Evolutionary conservation across 2,797 vertebrate genomes (phyloP).

Genomic region (Danio aesculapii): DNA sequence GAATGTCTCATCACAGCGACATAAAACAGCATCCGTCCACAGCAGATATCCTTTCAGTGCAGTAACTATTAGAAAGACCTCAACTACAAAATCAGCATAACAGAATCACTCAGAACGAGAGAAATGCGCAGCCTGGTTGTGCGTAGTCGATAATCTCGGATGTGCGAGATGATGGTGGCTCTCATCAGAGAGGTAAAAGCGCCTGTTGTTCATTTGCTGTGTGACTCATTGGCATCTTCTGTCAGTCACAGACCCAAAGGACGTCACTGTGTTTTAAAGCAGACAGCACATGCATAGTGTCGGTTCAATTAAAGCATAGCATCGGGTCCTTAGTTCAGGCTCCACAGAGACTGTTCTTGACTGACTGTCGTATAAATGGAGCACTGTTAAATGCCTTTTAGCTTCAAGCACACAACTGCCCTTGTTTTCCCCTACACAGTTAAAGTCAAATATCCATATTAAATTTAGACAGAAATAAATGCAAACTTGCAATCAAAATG

Average conservation of each 20-base stretch:
- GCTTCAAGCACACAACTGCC: slow-evolving; percentile 30
- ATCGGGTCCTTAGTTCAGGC: slow-evolving; percentile 1
- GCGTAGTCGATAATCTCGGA: slow-evolving; percentile 27
- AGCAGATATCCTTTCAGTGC: slow-evolving; percentile 21
- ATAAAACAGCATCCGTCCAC: not conserved
- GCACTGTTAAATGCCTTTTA: slow-evolving; percentile 4
- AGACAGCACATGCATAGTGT: slow-evolving; percentile 3
- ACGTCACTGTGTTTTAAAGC: slow-evolving; percentile 31
- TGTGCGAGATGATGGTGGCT: slow-evolving; percentile 20
- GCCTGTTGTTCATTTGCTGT: slow-evolving; percentile 21
- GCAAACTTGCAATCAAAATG: too few relatives aligned
- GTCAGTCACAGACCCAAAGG: slow-evolving; percentile 10
- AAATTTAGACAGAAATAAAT: not conserved
- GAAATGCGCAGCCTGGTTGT: not conserved
- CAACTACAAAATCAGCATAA: slow-evolving; percentile 1
- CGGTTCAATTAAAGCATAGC: slow-evolving; percentile 28
- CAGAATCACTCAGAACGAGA: not conserved
- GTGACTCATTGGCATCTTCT: slow-evolving; percentile 37
- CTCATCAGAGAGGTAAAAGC: slow-evolving; percentile 26
- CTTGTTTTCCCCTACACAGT: not conserved
- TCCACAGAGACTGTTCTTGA: slow-evolving; percentile 5
- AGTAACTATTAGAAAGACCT: slow-evolving; percentile 4
- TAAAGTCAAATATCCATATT: not conserved
- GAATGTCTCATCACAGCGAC: slow-evolving; percentile 20
- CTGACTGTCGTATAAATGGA: slow-evolving; percentile 30